Evolutionary conservation across 2,888 invertebrate species (phyloP).

Genomic region (Zygogramma bicolorata): DNA sequence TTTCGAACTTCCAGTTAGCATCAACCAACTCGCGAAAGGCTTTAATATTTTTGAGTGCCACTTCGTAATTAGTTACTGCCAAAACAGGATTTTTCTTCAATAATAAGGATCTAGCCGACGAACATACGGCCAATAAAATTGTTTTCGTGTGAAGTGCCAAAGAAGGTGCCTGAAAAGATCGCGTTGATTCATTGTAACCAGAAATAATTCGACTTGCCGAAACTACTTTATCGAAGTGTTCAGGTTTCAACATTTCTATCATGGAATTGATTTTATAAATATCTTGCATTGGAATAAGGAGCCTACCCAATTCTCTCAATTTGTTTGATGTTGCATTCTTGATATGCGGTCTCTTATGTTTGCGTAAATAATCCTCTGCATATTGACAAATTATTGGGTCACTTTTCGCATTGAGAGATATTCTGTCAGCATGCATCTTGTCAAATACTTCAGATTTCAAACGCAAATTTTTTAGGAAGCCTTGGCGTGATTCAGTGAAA

Average conservation of each 20-base stretch:
- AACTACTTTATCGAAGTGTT: slow-evolving; percentile 37
- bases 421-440: slow-evolving; percentile 47
- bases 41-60: slow-evolving; percentile 40
- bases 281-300: slow-evolving; percentile 42
- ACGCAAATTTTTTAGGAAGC: slow-evolving; percentile 42
- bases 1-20: slow-evolving; percentile 46
- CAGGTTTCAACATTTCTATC: slow-evolving; percentile 29
- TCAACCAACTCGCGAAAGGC: slow-evolving; percentile 39
- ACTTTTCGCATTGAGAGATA: slow-evolving; percentile 43
- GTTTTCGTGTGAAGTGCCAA: slow-evolving; percentile 48
- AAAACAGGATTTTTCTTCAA: slow-evolving; percentile 43
- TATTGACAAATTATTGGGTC: slow-evolving; percentile 46
- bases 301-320: slow-evolving; percentile 47
- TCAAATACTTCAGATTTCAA: slow-evolving; percentile 48
- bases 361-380: slow-evolving; percentile 48
- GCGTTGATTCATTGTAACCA: slow-evolving; percentile 39
- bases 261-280: slow-evolving; percentile 26
- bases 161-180: slow-evolving; percentile 44
- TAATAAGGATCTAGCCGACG: slow-evolving; percentile 39
- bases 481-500: slow-evolving; percentile 36
- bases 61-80: slow-evolving; percentile 31
- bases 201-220: slow-evolving; percentile 33
- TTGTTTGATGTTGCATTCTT: slow-evolving; percentile 48
- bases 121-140: slow-evolving; percentile 39
- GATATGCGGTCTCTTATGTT: slow-evolving; percentile 51